These are phyloP conservation scores for Chiloscyllium punctatum DNA, from an alignment of 2,797 vertebrate genomes.

Conservation along the genomic window DNA sequence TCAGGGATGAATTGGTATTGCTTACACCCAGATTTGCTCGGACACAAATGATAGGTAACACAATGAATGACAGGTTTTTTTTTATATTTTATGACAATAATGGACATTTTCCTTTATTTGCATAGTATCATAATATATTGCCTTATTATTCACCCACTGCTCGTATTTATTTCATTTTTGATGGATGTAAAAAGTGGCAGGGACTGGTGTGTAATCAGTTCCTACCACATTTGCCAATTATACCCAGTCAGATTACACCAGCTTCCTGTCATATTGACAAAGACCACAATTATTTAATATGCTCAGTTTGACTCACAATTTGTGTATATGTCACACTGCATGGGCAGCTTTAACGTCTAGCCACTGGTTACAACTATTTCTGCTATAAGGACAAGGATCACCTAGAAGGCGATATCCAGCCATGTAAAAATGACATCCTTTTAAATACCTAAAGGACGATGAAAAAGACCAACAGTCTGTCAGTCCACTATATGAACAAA, in stretches of 20 bases:
- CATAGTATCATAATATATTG: background rate
- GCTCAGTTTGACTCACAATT: background rate
- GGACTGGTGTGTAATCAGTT: background rate
- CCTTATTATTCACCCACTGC: background rate
- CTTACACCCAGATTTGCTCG: background rate
- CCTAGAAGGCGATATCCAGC: background rate
- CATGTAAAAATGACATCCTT: background rate
- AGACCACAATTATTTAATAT: background rate
- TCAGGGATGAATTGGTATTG: background rate
- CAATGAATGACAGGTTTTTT: background rate
- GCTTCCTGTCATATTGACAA: background rate
- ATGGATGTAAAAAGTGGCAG: background rate
- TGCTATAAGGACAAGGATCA: background rate
- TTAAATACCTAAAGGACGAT: background rate
- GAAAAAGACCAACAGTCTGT: background rate
- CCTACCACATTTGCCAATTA: background rate
- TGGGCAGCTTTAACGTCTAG: background rate
- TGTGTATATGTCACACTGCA: background rate
- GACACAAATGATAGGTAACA: background rate
- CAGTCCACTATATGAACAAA: background rate
- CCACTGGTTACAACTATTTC: background rate
- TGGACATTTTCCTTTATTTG: background rate
- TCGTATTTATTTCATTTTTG: background rate
- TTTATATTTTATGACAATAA: too few relatives aligned
- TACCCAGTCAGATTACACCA: background rate